Percentiles rank a stretch among this genome's conserved stretches.
Conservation (phyloP, 2,113 vertebrate genomes). For the Anarrhichthys ocellatus region DNA sequence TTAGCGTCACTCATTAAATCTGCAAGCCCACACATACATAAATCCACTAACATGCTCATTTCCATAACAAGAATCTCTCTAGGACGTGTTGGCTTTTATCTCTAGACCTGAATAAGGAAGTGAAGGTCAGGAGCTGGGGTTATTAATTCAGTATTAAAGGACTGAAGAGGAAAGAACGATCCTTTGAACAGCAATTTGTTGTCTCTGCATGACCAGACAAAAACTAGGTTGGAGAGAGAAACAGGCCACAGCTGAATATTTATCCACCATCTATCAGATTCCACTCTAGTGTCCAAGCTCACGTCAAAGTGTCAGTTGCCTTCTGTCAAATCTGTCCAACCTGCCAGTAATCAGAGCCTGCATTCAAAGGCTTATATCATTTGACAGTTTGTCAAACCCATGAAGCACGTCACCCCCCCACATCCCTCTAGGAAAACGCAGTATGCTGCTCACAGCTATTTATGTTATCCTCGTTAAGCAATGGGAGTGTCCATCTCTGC, state of each 20-base stretch:
- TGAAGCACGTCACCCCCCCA: conserved; percentile 48
- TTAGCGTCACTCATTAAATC: conserved; percentile 69
- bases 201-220: conserved; percentile 32
- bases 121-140: conserved; percentile 63
- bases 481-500: background rate
- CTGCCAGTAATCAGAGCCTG: conserved; percentile 61
- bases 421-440: conserved; percentile 52
- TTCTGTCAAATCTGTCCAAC: conserved; percentile 65
- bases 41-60: conserved; percentile 60
- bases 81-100: conserved; percentile 50
- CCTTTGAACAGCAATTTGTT: conserved; percentile 49
- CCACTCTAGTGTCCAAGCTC: conserved; percentile 31
- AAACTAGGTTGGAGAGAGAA: conserved; percentile 21
- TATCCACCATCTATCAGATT: conserved; percentile 58
- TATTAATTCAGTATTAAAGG: conserved; percentile 44
- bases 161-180: conserved; percentile 15
- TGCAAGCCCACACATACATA: conserved; percentile 44
- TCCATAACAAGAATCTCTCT: conserved; percentile 68
- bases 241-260: conserved; percentile 56
- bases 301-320: conserved; percentile 61
- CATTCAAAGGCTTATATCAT: conserved; percentile 59
- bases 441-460: conserved; percentile 46
- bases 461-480: background rate
- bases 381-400: conserved; percentile 74
- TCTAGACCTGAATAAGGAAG: conserved; percentile 47